Evolutionary conservation across 2,888 invertebrate genomes (phyloP).

Genomic region (Tetragonula carbonaria): DNA sequence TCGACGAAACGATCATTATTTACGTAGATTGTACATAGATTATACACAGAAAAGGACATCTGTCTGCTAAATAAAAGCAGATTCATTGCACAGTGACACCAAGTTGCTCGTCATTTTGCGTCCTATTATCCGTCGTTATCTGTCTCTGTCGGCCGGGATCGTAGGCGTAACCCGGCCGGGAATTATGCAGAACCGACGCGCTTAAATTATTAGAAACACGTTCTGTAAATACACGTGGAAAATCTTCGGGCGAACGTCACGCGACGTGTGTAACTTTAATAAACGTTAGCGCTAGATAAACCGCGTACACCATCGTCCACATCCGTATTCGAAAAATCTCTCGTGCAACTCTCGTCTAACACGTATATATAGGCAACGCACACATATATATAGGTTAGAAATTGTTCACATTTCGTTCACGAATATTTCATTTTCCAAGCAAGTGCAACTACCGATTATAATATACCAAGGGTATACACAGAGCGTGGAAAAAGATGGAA

Average conservation of each 20-base stretch:
- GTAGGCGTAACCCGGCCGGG: constrained; percentile 18
- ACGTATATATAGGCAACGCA: constrained; percentile 29
- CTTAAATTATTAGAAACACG: constrained; percentile 34
- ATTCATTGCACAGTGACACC: neutral
- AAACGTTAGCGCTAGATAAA: constrained; percentile 5
- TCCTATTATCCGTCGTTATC: constrained; percentile 22
- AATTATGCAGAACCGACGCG: constrained; percentile 20
- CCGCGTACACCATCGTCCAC: neutral
- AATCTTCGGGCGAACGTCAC: neutral
- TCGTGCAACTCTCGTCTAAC: constrained; percentile 42
- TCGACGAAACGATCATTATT: no score
- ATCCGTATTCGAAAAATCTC: constrained; percentile 22
- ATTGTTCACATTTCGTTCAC: constrained; percentile 36
- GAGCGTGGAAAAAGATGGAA: neutral
- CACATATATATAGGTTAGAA: neutral
- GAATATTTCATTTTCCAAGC: constrained; percentile 50
- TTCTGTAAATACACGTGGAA: neutral
- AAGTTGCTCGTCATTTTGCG: constrained; percentile 1
- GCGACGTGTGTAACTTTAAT: constrained; percentile 12
- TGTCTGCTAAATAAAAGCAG: constrained; percentile 11
- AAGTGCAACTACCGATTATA: constrained; percentile 9
- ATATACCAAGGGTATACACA: neutral
- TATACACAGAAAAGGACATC: neutral
- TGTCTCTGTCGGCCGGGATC: neutral
- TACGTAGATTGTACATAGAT: neutral